A percentile compares a stretch with the other conserved stretches of the same genome.
phyloP scores from a whole-genome alignment of 2,113 vertebrate genomes.

The Alexandromys fortis region DNA sequence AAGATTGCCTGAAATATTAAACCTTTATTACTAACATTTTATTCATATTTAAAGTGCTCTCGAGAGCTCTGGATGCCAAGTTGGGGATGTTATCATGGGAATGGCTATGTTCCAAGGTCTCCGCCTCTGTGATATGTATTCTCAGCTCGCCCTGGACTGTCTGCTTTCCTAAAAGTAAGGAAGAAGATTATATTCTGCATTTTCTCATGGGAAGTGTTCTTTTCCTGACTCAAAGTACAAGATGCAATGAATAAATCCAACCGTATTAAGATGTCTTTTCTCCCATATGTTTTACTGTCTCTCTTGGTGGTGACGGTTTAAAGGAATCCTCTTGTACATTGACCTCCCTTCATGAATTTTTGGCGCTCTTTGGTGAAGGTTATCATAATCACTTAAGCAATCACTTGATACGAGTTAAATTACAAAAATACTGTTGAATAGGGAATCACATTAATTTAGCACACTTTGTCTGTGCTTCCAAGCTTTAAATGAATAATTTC shows the following conservation, averaged over 20 bases:
- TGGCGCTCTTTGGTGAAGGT: not conserved
- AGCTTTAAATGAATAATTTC: not conserved
- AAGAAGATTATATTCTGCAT: not conserved
- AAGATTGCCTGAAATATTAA: slow-evolving; percentile 28
- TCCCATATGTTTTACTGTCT: slow-evolving; percentile 24
- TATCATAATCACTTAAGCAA: not conserved
- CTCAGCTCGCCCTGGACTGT: slow-evolving; percentile 2
- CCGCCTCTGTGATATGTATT: not conserved
- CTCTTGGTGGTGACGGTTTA: not conserved
- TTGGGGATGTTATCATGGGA: slow-evolving; percentile 55
- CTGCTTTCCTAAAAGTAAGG: not conserved
- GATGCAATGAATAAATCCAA: slow-evolving; percentile 48
- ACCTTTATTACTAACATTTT: slow-evolving; percentile 35
- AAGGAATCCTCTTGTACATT: not conserved
- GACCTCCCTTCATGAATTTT: not conserved
- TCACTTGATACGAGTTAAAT: not conserved
- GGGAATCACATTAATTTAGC: not conserved
- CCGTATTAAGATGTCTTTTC: not conserved
- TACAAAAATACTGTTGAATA: not conserved
- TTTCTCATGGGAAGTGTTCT: slow-evolving; percentile 67
- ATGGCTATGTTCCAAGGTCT: slow-evolving; percentile 65
- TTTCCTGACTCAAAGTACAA: slow-evolving; percentile 21
- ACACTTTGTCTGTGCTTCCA: not conserved
- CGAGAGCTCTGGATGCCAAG: slow-evolving; percentile 45
- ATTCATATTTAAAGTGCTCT: slow-evolving; percentile 58